Evolutionary conservation across 2,888 invertebrate species (phyloP), one percentile per base, ranked within the genome.

Genomic region (Luperina nickerlii): DNA sequence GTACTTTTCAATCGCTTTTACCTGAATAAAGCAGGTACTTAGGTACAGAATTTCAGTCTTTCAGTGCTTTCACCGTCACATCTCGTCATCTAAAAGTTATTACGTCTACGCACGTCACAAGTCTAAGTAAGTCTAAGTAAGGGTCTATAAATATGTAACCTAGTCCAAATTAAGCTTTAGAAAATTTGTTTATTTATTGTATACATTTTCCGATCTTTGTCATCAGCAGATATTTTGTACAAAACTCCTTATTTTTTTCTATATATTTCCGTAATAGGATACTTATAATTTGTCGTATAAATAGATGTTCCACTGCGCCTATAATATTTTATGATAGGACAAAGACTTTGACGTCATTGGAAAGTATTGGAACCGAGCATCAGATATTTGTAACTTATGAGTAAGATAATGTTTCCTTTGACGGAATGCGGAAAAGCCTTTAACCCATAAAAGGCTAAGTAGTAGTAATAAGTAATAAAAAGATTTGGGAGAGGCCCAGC

Each of bases 91-190:
- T 63, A 69, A 68, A 66, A 65, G 54, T 57, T 79, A 54, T 45
- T 20, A 45, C 15, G 32, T 20, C 48, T 48, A 48, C 15, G 7
- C 57, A 66, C 72, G 24, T 72, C 38, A 42, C 38, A 27, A 66
- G 32, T 51, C 20, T 78, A 68, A n/a, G 32, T 32, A 60, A 54
- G n/a, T n/a, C n/a, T n/a, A n/a, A n/a, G n/a, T 45, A 51, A 57
- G 1, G 20, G 20, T 65, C 82, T 60, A 69, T n/a, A 82, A 75
- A 69, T 81, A 82, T 18, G 18, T 67, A 42, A 38, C 24, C 18
- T 4, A 20, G 18, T 67, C 70, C 42, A 65, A 32, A 80, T 65
- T 57, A 13, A 63, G 45, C 45, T 72, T 8, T 38, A 48, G 24
- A 48, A 38, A 67, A 68, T 51, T 63, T 54, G 24, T 75, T 42